These are phyloP conservation scores for Pectinophora gossypiella DNA, from an alignment of 1,140 invertebrate species.

Conservation along the genomic window DNA sequence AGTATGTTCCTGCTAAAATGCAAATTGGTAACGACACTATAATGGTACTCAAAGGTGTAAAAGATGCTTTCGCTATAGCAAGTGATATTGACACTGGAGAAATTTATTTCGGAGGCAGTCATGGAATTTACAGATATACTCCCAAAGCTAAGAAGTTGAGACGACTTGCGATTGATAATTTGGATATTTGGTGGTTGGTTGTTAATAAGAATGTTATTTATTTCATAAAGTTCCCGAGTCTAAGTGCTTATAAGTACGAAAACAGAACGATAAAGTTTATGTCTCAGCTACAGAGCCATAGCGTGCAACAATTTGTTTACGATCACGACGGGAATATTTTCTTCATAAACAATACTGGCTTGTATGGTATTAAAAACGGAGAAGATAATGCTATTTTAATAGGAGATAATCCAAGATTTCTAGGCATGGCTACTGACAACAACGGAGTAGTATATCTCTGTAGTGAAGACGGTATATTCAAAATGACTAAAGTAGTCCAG, in stretches of 20 bases:
- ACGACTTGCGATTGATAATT: slow-evolving; percentile 34
- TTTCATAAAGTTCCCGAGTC: slow-evolving; percentile 54
- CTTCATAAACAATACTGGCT: slow-evolving; percentile 53
- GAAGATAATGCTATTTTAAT: slow-evolving; percentile 25
- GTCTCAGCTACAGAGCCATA: slow-evolving; percentile 19
- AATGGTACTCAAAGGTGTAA: slow-evolving; percentile 50
- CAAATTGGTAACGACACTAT: slow-evolving; percentile 44
- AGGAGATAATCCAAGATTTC: slow-evolving; percentile 40
- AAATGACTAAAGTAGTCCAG: slow-evolving; percentile 40
- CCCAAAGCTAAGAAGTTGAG: slow-evolving; percentile 26
- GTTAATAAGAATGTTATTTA: slow-evolving; percentile 38
- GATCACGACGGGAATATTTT: slow-evolving; percentile 46
- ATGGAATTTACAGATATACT: slow-evolving; percentile 56
- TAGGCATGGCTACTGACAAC: slow-evolving; percentile 42
- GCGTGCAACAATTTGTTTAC: slow-evolving; percentile 53
- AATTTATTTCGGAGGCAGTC: slow-evolving; percentile 57
- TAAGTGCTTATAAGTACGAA: slow-evolving; percentile 41
- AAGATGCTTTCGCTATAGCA: slow-evolving; percentile 57
- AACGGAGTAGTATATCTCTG: slow-evolving; percentile 42
- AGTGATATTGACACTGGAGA: slow-evolving; percentile 27
- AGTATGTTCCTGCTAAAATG: slow-evolving; percentile 41
- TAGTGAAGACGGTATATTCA: slow-evolving; percentile 49
- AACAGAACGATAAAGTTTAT: slow-evolving; percentile 33
- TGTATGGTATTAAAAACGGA: slow-evolving; percentile 43
- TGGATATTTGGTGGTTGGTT: slow-evolving; percentile 61